Evolutionary conservation across 2,797 vertebrate species (phyloP).

Genomic region (Zalophus californianus): DNA sequence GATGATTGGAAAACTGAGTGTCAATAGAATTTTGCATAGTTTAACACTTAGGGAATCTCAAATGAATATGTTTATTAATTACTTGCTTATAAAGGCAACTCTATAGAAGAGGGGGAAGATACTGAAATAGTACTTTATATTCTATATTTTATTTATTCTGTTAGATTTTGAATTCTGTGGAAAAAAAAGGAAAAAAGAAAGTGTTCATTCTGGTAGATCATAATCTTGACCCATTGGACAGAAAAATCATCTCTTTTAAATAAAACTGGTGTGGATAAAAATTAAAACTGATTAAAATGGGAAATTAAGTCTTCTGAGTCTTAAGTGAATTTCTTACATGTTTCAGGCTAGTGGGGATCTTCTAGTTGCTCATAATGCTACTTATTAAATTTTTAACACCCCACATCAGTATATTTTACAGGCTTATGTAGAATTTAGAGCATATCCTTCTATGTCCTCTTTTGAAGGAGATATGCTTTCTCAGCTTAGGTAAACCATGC

Average conservation of each 20-base stretch:
- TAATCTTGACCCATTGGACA: neutral
- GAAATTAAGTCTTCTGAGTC: neutral
- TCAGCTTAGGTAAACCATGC: neutral
- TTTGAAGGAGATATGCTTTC: neutral
- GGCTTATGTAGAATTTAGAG: neutral
- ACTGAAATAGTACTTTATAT: neutral
- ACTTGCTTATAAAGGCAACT: neutral
- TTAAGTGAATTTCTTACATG: neutral
- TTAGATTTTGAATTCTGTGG: slow-evolving; percentile 1
- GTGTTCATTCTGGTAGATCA: neutral
- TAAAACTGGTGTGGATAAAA: neutral
- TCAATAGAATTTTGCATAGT: neutral
- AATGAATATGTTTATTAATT: neutral
- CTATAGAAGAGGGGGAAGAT: neutral
- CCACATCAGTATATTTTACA: neutral
- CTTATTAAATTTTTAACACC: neutral
- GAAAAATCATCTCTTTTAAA: neutral
- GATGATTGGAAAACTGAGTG: neutral
- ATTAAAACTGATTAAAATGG: neutral
- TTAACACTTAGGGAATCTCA: neutral
- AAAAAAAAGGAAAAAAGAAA: neutral
- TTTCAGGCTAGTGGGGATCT: neutral
- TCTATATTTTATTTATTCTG: neutral
- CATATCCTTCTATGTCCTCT: neutral
- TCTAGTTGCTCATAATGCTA: neutral